phyloP scores from a whole-genome alignment of 2,888 invertebrate species.

The Lysandra coridon region DNA sequence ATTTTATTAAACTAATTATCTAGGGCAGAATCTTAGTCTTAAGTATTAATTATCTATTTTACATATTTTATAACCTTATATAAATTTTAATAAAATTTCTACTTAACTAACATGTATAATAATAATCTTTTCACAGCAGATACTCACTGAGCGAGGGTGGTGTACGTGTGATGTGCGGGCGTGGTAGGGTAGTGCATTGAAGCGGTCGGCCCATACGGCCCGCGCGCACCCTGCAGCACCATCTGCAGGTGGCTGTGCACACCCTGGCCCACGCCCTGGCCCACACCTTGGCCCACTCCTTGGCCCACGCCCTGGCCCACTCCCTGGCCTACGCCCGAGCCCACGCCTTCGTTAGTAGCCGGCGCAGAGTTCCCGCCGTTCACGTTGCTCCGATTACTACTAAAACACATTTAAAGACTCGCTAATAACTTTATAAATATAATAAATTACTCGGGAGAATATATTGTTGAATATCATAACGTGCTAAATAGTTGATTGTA shows the following conservation, averaged over 20 bases:
- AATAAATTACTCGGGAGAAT: neutral
- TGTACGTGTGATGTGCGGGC: constrained; percentile 55
- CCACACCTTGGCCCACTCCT: constrained; percentile 40
- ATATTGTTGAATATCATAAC: neutral
- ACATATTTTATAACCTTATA: too few species aligned
- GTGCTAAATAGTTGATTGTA: neutral
- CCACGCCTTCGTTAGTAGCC: constrained; percentile 38
- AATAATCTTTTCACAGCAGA: neutral
- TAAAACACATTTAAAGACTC: neutral
- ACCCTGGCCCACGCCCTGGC: constrained; percentile 36
- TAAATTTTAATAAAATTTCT: too few species aligned
- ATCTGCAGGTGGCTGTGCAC: constrained; percentile 69
- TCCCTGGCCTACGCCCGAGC: constrained; percentile 39
- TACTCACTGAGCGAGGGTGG: constrained; percentile 53
- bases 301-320: constrained; percentile 36
- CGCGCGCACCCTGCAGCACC: constrained; percentile 69
- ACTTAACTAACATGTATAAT: neutral
- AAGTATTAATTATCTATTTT: too few species aligned
- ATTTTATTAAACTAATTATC: too few species aligned
- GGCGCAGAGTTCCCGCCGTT: constrained; percentile 52
- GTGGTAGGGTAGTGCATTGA: constrained; percentile 49
- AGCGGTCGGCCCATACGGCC: constrained; percentile 50
- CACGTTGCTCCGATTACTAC: constrained; percentile 54
- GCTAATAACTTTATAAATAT: too few species aligned
- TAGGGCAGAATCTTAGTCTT: too few species aligned